These are phyloP conservation scores for Volucella bombylans DNA, from an alignment of 2,888 invertebrate species.

Conservation along the genomic window DNA sequence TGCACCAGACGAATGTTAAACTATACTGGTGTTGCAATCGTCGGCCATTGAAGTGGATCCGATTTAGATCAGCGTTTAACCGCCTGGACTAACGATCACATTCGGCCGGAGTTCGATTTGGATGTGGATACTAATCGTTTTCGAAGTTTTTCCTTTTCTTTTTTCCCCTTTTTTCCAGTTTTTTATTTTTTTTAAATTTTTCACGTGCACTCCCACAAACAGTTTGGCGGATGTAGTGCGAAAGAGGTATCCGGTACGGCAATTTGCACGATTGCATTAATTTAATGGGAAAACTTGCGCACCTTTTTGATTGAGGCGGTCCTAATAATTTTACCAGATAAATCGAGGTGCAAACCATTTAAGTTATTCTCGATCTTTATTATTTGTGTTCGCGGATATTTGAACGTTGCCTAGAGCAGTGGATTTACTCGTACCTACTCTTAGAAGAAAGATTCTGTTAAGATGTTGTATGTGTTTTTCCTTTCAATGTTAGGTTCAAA, in stretches of 20 bases:
- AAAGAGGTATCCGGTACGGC: conserved; percentile 51
- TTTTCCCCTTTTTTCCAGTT: conserved; percentile 6
- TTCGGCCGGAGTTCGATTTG: conserved; percentile 59
- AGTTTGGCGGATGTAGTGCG: conserved; percentile 52
- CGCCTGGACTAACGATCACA: conserved; percentile 62
- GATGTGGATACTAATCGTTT: conserved; percentile 63
- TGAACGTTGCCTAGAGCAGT: conserved; percentile 22
- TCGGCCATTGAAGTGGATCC: conserved; percentile 39
- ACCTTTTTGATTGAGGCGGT: conserved; percentile 71
- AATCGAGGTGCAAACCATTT: conserved; percentile 73
- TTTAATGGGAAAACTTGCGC: conserved; percentile 69
- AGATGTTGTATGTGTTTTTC: conserved; percentile 44
- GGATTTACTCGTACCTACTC: neutral
- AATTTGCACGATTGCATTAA: conserved; percentile 73
- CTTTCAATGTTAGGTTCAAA: conserved; percentile 16
- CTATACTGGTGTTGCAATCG: conserved; percentile 55
- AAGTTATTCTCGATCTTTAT: conserved; percentile 71
- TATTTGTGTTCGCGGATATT: conserved; percentile 62
- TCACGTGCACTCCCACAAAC: conserved; percentile 71
- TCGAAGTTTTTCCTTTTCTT: conserved; percentile 36
- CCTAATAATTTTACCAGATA: conserved; percentile 71
- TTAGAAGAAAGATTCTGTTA: conserved; percentile 13
- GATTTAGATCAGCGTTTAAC: conserved; percentile 63
- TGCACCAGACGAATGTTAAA: conserved; percentile 48
- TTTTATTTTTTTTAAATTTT: conserved; percentile 45